These are phyloP conservation scores for Panonychus citri DNA, from an alignment of 1,140 invertebrate species.

Conservation along the genomic window DNA sequence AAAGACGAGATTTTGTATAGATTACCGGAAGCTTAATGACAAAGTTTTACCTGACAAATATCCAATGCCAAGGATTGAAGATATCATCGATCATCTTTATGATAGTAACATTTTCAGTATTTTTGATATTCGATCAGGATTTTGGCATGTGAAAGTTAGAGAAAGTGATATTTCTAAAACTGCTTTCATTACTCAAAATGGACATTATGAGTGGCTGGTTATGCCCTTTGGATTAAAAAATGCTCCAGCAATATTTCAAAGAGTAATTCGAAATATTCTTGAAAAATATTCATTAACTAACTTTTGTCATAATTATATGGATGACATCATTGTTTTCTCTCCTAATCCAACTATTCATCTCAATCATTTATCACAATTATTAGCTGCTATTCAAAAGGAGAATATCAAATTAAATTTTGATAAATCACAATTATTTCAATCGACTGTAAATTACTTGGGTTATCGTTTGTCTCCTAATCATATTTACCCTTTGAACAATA, in stretches of 20 bases:
- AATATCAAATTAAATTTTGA: conserved; percentile 7
- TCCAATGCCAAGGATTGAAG: conserved; percentile 20
- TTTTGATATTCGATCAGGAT: conserved; percentile 26
- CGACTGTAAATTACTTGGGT: conserved; percentile 9
- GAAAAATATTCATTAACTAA: background rate
- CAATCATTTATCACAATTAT: conserved; percentile 2
- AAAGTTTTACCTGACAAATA: background rate
- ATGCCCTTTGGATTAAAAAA: conserved; percentile 20
- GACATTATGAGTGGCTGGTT: conserved; percentile 24
- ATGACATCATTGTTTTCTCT: conserved; percentile 21
- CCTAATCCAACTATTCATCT: conserved; percentile 9
- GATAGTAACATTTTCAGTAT: conserved; percentile 22
- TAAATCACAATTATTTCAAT: conserved; percentile 9
- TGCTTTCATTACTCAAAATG: conserved; percentile 22
- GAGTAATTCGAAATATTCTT: conserved; percentile 13
- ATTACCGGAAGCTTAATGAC: background rate
- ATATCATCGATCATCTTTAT: conserved; percentile 17
- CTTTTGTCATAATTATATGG: conserved; percentile 19
- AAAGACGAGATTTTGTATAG: background rate
- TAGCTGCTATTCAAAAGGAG: background rate
- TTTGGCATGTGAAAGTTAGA: conserved; percentile 23
- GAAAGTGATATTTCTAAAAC: conserved; percentile 22
- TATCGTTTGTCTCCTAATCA: conserved; percentile 1
- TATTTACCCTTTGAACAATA: conserved; percentile 4
- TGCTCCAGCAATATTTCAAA: conserved; percentile 17